Conservation (phyloP, 2,113 vertebrate genomes). For the Epinephelus cyanopodus region DNA sequence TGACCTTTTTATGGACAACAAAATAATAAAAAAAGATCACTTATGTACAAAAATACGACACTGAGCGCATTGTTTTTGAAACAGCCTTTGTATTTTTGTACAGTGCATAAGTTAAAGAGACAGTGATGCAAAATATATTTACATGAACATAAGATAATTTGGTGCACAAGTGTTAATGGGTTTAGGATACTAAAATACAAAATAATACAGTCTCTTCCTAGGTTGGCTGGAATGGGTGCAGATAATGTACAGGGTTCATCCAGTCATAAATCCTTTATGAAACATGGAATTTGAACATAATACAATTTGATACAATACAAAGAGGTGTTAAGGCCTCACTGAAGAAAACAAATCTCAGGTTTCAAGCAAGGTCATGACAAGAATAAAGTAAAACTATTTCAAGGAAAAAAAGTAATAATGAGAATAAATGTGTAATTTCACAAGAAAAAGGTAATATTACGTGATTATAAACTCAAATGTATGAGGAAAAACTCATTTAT, state of each 20-base stretch:
- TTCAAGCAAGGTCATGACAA: too few species aligned
- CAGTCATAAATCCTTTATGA: neutral
- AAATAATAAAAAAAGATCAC: conserved; percentile 78
- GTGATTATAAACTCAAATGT: too few species aligned
- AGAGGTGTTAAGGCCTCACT: too few species aligned
- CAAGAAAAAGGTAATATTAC: too few species aligned
- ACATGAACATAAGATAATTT: neutral
- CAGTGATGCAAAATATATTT: neutral
- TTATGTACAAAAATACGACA: conserved; percentile 78
- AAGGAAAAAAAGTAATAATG: too few species aligned
- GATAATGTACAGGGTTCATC: neutral
- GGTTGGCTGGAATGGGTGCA: neutral
- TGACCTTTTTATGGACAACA: conserved; percentile 84
- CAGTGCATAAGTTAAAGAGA: neutral
- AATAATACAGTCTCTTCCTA: neutral
- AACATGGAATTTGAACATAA: neutral
- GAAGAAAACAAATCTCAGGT: too few species aligned
- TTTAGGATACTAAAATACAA: neutral
- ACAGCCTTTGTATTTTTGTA: neutral
- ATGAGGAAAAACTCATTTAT: too few species aligned
- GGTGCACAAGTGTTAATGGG: neutral
- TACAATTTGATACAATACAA: too few species aligned
- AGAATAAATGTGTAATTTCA: too few species aligned
- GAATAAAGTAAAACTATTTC: too few species aligned
- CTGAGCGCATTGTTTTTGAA: conserved; percentile 12